phyloP scores from a whole-genome alignment of 1,140 invertebrate genomes.

The Chrysomallon squamiferum region DNA sequence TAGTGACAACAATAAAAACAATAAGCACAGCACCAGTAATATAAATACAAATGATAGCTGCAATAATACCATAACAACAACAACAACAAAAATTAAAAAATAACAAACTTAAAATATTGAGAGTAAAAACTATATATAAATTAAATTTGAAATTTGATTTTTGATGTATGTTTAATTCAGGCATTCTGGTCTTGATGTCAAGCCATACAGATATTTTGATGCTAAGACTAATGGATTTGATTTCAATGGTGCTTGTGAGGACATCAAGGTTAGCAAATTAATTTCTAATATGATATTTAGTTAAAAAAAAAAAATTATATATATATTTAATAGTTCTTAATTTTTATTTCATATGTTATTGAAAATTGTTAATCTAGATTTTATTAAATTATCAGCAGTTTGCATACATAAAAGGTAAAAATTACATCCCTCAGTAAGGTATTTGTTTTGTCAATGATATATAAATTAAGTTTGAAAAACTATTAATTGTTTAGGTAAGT shows the following conservation, averaged over 20 bases:
- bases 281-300: background rate
- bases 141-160: background rate
- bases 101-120: too few relatives aligned
- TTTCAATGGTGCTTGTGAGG: slow-evolving; percentile 87
- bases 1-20: too few relatives aligned
- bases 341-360: background rate
- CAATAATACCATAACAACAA: too few relatives aligned
- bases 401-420: too few relatives aligned
- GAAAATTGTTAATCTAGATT: background rate
- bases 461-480: too few relatives aligned
- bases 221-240: slow-evolving; percentile 95
- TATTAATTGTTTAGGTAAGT: too few relatives aligned
- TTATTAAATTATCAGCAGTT: background rate
- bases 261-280: slow-evolving; percentile 82
- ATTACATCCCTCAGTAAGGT: too few relatives aligned
- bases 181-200: slow-evolving; percentile 83
- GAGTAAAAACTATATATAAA: too few relatives aligned
- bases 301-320: background rate
- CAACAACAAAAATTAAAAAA: too few relatives aligned
- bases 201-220: slow-evolving; percentile 96
- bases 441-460: too few relatives aligned
- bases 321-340: background rate
- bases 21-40: too few relatives aligned
- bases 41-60: too few relatives aligned
- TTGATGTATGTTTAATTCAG: slow-evolving; percentile 47